Percentiles rank a stretch among this genome's conserved stretches.
phyloP scores from a whole-genome alignment of 2,797 vertebrate species.

The Rhabdomys pumilio region DNA sequence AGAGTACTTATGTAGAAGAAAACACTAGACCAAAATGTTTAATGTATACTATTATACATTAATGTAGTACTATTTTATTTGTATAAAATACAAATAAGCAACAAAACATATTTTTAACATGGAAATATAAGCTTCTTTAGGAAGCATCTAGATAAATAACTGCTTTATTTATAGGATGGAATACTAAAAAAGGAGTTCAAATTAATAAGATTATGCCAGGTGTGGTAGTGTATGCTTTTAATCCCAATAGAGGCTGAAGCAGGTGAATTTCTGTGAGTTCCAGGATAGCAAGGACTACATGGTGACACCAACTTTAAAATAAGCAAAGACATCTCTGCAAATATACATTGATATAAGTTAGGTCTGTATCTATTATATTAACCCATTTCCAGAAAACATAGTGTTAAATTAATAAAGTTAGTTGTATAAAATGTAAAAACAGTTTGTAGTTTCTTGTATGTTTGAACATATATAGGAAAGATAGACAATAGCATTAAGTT shows the following conservation, averaged over 20 bases:
- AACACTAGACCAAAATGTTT: conserved; percentile 22
- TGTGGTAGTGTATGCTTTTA: neutral
- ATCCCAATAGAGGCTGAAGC: neutral
- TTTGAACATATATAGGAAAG: conserved; percentile 2
- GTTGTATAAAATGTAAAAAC: conserved; percentile 39
- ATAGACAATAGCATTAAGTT: neutral
- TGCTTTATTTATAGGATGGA: conserved; percentile 40
- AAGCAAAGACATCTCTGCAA: neutral
- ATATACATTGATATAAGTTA: neutral
- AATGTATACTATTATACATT: neutral
- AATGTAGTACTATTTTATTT: conserved; percentile 20
- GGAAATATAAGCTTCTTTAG: conserved; percentile 25
- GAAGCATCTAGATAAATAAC: conserved; percentile 43
- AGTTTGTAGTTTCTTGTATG: neutral
- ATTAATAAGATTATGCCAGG: conserved; percentile 14
- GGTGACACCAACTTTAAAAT: neutral
- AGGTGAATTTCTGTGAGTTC: neutral
- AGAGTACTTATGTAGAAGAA: neutral
- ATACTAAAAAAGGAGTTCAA: conserved; percentile 43
- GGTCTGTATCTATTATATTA: neutral
- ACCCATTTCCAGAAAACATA: conserved; percentile 16
- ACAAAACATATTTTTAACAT: neutral
- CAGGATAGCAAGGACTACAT: neutral
- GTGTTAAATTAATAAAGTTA: neutral
- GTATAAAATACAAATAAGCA: neutral